These are phyloP conservation scores for Morus bassanus DNA, from an alignment of 2,797 vertebrate species.

Conservation along the genomic window DNA sequence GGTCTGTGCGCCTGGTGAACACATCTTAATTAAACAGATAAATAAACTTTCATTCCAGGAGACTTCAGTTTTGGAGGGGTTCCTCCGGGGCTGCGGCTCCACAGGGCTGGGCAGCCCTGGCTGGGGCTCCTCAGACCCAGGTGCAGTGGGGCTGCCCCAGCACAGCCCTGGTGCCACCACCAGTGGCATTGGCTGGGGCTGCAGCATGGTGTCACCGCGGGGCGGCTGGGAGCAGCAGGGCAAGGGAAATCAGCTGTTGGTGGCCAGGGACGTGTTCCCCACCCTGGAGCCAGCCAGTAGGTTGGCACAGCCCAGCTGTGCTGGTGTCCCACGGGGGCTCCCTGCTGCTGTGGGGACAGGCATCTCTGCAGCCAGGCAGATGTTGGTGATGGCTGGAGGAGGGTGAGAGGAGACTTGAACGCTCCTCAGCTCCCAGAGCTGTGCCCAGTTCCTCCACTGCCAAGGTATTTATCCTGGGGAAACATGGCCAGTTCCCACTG, in stretches of 20 bases:
- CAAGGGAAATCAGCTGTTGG: background rate
- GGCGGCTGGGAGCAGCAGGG: background rate
- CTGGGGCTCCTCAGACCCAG: background rate
- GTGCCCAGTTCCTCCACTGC: background rate
- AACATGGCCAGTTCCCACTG: background rate
- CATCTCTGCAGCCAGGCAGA: background rate
- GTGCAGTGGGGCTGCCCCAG: fast-evolving
- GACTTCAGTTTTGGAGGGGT: conserved; percentile 40
- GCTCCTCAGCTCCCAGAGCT: background rate
- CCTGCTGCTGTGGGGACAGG: background rate
- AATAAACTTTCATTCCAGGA: conserved; percentile 75
- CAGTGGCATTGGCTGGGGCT: fast-evolving
- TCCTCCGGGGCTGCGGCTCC: background rate
- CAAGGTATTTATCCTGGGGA: background rate
- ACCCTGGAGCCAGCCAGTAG: fast-evolving
- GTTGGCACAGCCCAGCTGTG: fast-evolving
- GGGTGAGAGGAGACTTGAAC: background rate
- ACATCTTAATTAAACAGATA: conserved; percentile 81
- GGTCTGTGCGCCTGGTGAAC: conserved; percentile 69
- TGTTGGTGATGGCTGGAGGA: background rate
- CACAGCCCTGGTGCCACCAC: background rate
- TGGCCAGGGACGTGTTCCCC: background rate
- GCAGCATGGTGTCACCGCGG: fast-evolving
- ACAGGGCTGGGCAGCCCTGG: background rate
- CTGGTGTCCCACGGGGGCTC: fast-evolving